phyloP scores from a whole-genome alignment of 64 coral and sea anemone genomes.

The Astreopora myriophthalma region DNA sequence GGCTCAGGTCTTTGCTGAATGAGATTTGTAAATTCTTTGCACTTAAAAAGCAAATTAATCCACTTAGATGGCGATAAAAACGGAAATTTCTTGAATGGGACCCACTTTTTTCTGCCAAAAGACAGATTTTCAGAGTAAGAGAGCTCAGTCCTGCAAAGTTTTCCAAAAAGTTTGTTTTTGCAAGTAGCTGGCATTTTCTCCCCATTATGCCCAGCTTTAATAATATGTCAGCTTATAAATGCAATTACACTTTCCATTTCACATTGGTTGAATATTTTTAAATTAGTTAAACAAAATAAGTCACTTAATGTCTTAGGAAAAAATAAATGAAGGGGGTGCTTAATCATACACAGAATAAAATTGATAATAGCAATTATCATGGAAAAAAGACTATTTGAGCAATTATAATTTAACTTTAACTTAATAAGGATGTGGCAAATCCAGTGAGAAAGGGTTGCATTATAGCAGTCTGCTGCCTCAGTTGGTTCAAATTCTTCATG shows the following conservation, averaged over 20 bases:
- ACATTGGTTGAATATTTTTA: neutral
- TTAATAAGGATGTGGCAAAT: conserved; percentile 12
- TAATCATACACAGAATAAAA: conserved; percentile 12
- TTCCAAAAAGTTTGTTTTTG: neutral
- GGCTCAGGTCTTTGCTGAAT: neutral
- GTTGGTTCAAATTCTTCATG: neutral
- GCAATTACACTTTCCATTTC: conserved; percentile 4
- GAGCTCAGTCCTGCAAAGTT: neutral
- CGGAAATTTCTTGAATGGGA: neutral
- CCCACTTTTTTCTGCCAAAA: conserved; percentile 11
- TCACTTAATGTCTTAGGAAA: neutral
- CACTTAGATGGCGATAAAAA: neutral
- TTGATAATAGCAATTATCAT: conserved; percentile 18
- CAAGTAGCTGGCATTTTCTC: neutral
- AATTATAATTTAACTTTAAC: conserved; percentile 12
- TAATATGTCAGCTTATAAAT: neutral
- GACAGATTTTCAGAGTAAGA: neutral
- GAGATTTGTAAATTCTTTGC: neutral
- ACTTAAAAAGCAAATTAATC: neutral
- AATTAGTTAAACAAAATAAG: neutral
- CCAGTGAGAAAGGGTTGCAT: neutral
- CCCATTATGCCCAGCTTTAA: neutral
- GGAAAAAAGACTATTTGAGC: conserved; percentile 2
- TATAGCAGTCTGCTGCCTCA: neutral
- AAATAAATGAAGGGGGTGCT: conserved; percentile 2